Evolutionary conservation across 2,113 vertebrate species (phyloP), one percentile per base, ranked within the genome.

Genomic region (Anolis carolinensis): DNA sequence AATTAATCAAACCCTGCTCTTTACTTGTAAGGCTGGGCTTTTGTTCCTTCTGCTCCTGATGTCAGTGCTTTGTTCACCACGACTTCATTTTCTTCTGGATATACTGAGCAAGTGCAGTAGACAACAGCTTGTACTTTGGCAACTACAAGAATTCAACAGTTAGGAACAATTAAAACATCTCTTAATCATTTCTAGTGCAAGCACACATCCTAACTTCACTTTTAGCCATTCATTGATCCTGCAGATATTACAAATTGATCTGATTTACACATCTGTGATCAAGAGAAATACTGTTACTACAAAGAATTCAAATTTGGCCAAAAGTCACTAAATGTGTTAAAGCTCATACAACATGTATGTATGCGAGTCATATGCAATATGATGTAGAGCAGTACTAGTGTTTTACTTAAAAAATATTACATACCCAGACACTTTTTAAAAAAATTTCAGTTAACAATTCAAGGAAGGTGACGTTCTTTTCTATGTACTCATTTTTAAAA

Each of bases 61-160:
- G 97, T 93, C 92, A 98, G 93, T 25, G 96, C 97, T 88, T 96
- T 96, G 67, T 90, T 94, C 88, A 99, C 94, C 55, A 98, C 93
- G 25, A 86, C 91, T 90, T 97, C 97, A 32, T 98, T 99, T 96
- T 99, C 98, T 93, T 98, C 97, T 77, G 95, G 89, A 92, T 97
- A 96, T 75, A 97, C 52, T 0, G 98, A 99, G 82, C 97, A 98
- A 25, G 98, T 99, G 48, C 97, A 96, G 91, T 98, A 98, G 75
- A 99, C 96, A 91, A 99, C 91, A 13, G 96, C 95, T 94, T 95
- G 92, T 82, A 96, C 96, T 94, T 97, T 95, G 5, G 94, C 89
- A 95, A 99, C 98, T 99, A 91, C 39, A 80, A 92, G 76, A 87
- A 93, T 34, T 87, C 82, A 87, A 62, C 39, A 5, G 27, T 25